Percentiles rank a stretch among this genome's conserved stretches.
phyloP scores from a whole-genome alignment of 2,113 vertebrate genomes.

The Columba livia region DNA sequence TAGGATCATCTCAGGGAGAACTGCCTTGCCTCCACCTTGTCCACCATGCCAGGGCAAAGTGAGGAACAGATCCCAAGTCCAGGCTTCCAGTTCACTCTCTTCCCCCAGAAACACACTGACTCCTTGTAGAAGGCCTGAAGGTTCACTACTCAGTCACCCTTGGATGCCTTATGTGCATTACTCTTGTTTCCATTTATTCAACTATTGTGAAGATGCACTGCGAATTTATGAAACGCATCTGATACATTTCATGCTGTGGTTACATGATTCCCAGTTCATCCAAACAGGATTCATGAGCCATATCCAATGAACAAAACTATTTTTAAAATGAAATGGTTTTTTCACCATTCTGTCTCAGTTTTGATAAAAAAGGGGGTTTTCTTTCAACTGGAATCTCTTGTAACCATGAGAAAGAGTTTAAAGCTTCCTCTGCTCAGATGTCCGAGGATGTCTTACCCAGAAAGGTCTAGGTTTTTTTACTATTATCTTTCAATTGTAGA shows the following conservation, averaged over 20 bases:
- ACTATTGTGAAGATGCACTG: neutral
- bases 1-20: neutral
- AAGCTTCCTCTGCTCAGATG: neutral
- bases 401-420: neutral
- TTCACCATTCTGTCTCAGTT: neutral
- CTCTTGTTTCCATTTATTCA: neutral
- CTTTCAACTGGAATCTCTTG: neutral
- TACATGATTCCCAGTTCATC: neutral
- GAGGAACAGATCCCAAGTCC: neutral
- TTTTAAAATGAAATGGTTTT: neutral
- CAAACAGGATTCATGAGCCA: neutral
- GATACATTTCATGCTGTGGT: neutral
- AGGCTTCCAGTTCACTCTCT: neutral
- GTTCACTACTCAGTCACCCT: neutral
- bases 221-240: neutral
- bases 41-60: neutral
- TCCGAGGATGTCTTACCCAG: neutral
- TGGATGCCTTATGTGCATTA: neutral
- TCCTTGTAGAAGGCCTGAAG: neutral
- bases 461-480: neutral
- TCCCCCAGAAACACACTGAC: rapidly evolving
- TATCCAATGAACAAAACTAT: neutral
- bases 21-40: neutral
- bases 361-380: neutral
- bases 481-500: neutral